phyloP scores from a whole-genome alignment of 2,888 invertebrate genomes.

The Drosophila meridiana region DNA sequence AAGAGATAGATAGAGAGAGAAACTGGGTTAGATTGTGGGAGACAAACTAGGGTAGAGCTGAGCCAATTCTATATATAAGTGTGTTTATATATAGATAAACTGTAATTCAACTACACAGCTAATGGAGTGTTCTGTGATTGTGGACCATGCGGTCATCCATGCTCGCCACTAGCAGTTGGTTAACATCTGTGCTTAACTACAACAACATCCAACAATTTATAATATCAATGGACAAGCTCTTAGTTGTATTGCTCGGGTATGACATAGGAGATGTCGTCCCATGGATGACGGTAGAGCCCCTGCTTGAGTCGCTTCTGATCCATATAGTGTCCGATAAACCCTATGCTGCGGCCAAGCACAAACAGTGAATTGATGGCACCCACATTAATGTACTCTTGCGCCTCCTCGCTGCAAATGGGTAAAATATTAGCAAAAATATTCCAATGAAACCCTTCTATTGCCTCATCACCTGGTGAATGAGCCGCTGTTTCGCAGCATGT shows the following conservation, averaged over 20 bases:
- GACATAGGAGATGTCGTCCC: conserved; percentile 95
- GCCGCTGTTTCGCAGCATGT: conserved; percentile 96
- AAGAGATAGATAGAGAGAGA: conserved; percentile 37
- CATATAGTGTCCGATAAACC: conserved; percentile 99
- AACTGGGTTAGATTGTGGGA: conserved; percentile 9
- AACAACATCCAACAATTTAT: conserved; percentile 73
- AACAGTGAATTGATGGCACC: conserved; percentile 99
- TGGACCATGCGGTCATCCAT: conserved; percentile 59
- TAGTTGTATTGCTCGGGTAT: conserved; percentile 85
- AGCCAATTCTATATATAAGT: conserved; percentile 22
- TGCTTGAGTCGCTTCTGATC: conserved; percentile 99
- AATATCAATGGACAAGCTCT: conserved; percentile 57
- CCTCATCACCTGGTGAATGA: conserved; percentile 93
- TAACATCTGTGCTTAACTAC: conserved; percentile 79
- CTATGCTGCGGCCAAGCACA: conserved; percentile 98
- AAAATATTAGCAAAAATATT: background rate
- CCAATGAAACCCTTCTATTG: background rate
- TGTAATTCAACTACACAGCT: conserved; percentile 57
- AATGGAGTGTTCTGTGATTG: conserved; percentile 57
- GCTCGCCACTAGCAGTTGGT: conserved; percentile 70
- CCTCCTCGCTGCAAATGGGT: conserved; percentile 91
- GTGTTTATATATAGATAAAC: conserved; percentile 21
- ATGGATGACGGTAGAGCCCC: conserved; percentile 99
- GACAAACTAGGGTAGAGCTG: conserved; percentile 32
- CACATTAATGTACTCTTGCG: conserved; percentile 98